These are phyloP conservation scores for Notoglanidium macrostoma DNA, from an alignment of 2,797 vertebrate genomes.

Conservation along the genomic window DNA sequence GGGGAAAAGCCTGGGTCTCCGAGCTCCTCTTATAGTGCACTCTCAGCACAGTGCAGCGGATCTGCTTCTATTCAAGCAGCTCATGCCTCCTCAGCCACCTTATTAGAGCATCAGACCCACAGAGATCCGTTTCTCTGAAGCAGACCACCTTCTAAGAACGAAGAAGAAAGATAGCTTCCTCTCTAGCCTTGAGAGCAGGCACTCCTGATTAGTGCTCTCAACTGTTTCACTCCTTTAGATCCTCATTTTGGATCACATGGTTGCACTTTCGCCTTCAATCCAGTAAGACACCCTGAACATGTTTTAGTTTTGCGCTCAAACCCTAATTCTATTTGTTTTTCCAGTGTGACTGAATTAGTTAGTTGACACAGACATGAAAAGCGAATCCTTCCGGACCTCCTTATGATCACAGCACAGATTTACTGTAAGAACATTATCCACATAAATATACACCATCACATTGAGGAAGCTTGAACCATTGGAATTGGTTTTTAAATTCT, in stretches of 20 bases:
- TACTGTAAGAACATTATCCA: neutral
- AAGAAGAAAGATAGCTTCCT: conserved; percentile 5
- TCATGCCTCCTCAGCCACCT: conserved; percentile 6
- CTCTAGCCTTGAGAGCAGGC: neutral
- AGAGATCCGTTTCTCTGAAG: conserved; percentile 19
- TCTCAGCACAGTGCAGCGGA: conserved; percentile 11
- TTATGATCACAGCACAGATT: neutral
- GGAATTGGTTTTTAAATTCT: neutral
- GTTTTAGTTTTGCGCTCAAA: neutral
- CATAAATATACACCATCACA: neutral
- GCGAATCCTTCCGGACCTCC: neutral
- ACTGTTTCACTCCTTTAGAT: conserved; percentile 12
- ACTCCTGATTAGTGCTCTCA: conserved; percentile 2
- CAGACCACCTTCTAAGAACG: conserved; percentile 22
- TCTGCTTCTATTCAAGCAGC: conserved; percentile 19
- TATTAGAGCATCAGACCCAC: conserved; percentile 21
- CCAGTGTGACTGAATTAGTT: neutral
- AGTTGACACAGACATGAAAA: neutral
- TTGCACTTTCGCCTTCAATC: conserved; percentile 6
- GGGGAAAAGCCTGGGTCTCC: neutral
- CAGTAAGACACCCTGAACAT: neutral
- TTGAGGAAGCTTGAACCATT: neutral
- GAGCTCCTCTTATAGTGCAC: neutral
- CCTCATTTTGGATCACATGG: conserved; percentile 22
- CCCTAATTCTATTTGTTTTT: neutral